Percentiles rank a stretch among this genome's conserved stretches.
phyloP scores from a whole-genome alignment of 2,113 vertebrate genomes.

The Neolamprologus tretocephalus region DNA sequence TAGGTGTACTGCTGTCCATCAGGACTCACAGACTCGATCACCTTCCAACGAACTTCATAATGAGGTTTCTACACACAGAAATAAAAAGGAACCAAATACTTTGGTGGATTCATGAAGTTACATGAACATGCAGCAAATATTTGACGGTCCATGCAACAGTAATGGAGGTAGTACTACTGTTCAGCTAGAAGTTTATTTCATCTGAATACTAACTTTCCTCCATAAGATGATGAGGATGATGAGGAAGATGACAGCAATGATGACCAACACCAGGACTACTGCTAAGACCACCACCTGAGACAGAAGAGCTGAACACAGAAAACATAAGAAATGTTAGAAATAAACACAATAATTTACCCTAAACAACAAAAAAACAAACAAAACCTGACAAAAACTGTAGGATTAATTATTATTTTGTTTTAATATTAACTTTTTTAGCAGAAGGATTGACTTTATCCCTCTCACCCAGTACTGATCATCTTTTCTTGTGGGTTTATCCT shows the following conservation, averaged over 20 bases:
- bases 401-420: background rate
- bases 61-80: conserved; percentile 79
- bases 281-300: conserved; percentile 86
- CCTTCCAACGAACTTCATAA: conserved; percentile 90
- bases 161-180: background rate
- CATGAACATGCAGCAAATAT: background rate
- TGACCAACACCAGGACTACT: conserved; percentile 81
- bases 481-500: background rate
- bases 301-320: conserved; percentile 68
- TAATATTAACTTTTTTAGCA: background rate
- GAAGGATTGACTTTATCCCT: background rate
- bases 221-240: conserved; percentile 87
- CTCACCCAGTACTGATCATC: background rate
- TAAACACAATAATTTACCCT: background rate
- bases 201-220: conserved; percentile 79
- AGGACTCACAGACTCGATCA: conserved; percentile 88
- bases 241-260: conserved; percentile 80
- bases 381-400: background rate
- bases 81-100: background rate
- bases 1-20: conserved; percentile 89
- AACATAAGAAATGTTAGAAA: background rate
- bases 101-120: background rate
- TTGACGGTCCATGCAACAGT: background rate
- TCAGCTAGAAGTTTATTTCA: background rate
- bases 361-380: background rate